Evolutionary conservation across 2,888 invertebrate species (phyloP).

Genomic region (Minunthozetes semirufus): DNA sequence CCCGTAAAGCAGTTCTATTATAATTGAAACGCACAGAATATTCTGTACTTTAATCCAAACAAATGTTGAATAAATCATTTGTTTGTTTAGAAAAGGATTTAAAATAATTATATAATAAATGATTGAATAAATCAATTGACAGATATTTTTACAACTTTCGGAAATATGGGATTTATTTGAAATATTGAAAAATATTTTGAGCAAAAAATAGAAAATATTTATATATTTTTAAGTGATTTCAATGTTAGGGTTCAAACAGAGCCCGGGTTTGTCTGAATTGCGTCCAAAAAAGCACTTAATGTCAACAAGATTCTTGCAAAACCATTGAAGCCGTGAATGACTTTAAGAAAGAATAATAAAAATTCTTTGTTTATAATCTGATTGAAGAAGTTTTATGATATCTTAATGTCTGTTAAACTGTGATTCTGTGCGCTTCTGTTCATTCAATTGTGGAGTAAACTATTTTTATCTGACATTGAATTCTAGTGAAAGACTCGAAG

Average conservation of each 20-base stretch:
- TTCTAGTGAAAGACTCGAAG: not conserved
- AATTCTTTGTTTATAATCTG: not conserved
- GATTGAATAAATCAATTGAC: too few relatives aligned
- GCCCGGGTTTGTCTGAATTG: not conserved
- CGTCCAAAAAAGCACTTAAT: not conserved
- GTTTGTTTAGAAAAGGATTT: too few relatives aligned
- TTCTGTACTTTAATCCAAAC: too few relatives aligned
- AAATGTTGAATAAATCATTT: too few relatives aligned
- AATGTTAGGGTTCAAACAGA: not conserved
- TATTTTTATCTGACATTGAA: conserved; percentile 7
- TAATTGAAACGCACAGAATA: too few relatives aligned
- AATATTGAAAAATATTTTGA: not conserved
- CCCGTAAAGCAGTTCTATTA: too few relatives aligned
- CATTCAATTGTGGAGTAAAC: conserved; percentile 1
- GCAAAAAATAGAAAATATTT: not conserved
- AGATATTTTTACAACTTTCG: not conserved
- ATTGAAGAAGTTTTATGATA: not conserved
- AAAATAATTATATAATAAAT: too few relatives aligned
- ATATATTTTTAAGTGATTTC: not conserved
- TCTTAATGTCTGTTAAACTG: not conserved
- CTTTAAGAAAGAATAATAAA: not conserved
- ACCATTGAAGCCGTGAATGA: not conserved
- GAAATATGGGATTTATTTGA: not conserved
- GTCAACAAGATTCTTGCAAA: not conserved
- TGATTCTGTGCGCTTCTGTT: not conserved